phyloP scores from a whole-genome alignment of 2,888 invertebrate genomes.

The Oscheius myriophilus region DNA sequence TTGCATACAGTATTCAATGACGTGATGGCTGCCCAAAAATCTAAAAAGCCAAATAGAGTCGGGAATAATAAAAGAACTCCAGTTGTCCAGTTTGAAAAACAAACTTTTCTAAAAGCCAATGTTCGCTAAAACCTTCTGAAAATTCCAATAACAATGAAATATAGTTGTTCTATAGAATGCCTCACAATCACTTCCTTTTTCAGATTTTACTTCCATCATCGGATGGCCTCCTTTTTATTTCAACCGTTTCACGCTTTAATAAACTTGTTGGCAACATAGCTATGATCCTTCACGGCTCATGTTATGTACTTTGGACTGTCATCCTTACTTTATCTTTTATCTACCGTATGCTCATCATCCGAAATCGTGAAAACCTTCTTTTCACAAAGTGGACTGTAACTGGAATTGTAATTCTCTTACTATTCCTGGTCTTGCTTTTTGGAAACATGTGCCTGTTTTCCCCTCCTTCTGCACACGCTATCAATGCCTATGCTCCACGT shows the following conservation, averaged over 20 bases:
- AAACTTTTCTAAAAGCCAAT: no score
- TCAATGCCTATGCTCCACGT: slow-evolving; percentile 2
- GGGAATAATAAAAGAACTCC: not conserved
- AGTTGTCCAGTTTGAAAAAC: not conserved
- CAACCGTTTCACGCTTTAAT: slow-evolving; percentile 6
- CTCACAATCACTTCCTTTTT: no score
- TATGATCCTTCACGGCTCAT: slow-evolving; percentile 18
- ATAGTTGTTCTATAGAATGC: no score
- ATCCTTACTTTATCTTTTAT: slow-evolving; percentile 19
- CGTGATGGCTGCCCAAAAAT: no score
- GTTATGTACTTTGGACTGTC: slow-evolving; percentile 18
- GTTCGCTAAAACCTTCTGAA: no score
- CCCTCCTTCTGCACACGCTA: slow-evolving; percentile 2
- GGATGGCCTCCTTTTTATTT: slow-evolving; percentile 19
- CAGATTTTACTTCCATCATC: slow-evolving; percentile 21
- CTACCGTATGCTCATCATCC: slow-evolving; percentile 19
- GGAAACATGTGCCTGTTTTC: slow-evolving; percentile 12
- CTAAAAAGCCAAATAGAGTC: no score
- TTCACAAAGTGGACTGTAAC: slow-evolving; percentile 12
- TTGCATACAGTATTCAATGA: no score
- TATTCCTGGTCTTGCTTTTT: slow-evolving; percentile 8
- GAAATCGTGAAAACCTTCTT: slow-evolving; percentile 8
- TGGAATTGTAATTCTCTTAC: slow-evolving; percentile 7
- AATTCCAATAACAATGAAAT: no score
- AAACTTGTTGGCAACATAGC: slow-evolving; percentile 13